A percentile compares a stretch with the other conserved stretches of the same genome.
phyloP scores from a whole-genome alignment of 1,140 invertebrate genomes.

The Pogonognathellus flavescens region DNA sequence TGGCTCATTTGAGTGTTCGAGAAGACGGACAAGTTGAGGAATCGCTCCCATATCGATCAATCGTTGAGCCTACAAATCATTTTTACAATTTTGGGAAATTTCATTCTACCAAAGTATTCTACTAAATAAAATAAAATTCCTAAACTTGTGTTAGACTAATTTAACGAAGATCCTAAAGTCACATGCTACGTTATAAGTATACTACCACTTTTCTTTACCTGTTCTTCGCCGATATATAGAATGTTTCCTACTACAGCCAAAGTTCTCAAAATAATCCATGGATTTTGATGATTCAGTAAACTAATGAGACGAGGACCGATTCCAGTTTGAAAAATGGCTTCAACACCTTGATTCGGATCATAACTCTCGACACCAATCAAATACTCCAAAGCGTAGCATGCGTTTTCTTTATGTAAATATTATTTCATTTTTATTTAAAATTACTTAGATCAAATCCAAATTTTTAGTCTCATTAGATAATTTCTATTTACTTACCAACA shows the following conservation, averaged over 20 bases:
- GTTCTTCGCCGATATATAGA: constrained; percentile 67
- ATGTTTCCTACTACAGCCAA: not conserved
- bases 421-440: not conserved
- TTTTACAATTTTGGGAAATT: constrained; percentile 3
- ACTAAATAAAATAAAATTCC: too few species aligned
- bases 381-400: not conserved
- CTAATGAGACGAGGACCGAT: not conserved
- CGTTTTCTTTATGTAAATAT: not conserved
- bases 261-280: not conserved
- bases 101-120: too few species aligned
- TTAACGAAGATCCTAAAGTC: too few species aligned
- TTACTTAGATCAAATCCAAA: too few species aligned
- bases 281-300: not conserved
- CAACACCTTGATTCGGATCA: not conserved
- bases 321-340: not conserved
- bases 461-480: too few species aligned
- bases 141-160: too few species aligned
- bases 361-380: not conserved
- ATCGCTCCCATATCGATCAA: constrained; percentile 87
- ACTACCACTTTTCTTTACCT: too few species aligned
- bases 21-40: constrained; percentile 78
- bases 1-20: constrained; percentile 81
- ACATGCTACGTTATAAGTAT: too few species aligned
- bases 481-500: not conserved
- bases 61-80: constrained; percentile 83